phyloP scores from a whole-genome alignment of 2,888 invertebrate genomes.

The Merodon equestris region DNA sequence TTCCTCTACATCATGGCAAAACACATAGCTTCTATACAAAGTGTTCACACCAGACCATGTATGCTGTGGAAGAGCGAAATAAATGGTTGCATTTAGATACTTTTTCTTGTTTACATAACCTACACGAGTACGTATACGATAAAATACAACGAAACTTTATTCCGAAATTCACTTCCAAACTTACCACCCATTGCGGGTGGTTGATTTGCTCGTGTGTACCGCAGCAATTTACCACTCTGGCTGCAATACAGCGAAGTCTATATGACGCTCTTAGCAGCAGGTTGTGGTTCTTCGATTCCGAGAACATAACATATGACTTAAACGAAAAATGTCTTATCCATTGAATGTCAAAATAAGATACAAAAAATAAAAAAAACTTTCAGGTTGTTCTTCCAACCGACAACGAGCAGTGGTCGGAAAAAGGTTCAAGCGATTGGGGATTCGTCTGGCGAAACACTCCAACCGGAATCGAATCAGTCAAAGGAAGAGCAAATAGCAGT shows the following conservation, averaged over 20 bases:
- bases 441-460: too few species aligned
- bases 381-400: too few species aligned
- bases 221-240: slow-evolving; percentile 1
- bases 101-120: background rate
- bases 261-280: background rate
- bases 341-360: too few species aligned
- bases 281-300: background rate
- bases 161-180: slow-evolving; percentile 50
- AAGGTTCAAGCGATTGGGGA: too few species aligned
- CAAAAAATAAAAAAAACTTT: too few species aligned
- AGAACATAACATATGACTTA: slow-evolving; percentile 29
- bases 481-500: too few species aligned
- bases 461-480: too few species aligned
- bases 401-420: background rate
- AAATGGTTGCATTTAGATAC: slow-evolving; percentile 25
- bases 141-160: slow-evolving; percentile 55
- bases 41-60: background rate
- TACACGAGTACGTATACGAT: slow-evolving; percentile 30
- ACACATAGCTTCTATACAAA: too few species aligned
- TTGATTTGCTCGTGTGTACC: background rate
- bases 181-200: slow-evolving; percentile 1
- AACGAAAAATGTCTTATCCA: slow-evolving; percentile 29
- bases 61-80: slow-evolving; percentile 27
- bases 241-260: slow-evolving; percentile 28
- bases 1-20: background rate